Percentiles rank a stretch among this genome's conserved stretches.
Conservation (phyloP, 92 coral and sea anemone species). For the Actinostola sp. region DNA sequence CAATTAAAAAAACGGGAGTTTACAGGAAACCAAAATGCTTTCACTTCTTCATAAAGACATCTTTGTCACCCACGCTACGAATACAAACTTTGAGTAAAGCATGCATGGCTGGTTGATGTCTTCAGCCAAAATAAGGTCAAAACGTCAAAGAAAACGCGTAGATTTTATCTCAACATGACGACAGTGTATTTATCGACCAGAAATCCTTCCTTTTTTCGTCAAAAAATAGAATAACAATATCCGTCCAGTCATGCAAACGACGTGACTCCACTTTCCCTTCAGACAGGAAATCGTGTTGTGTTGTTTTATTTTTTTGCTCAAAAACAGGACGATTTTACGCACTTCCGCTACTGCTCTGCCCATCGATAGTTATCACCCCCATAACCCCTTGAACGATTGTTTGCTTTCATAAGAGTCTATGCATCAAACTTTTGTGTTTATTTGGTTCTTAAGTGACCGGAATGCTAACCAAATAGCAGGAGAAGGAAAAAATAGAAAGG, state of each 20-base stretch:
- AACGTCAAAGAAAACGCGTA: conserved; percentile 4
- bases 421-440: neutral
- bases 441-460: neutral
- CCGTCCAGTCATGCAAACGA: neutral
- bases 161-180: conserved; percentile 13
- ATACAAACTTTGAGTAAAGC: neutral
- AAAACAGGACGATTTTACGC: neutral
- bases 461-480: neutral
- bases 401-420: neutral
- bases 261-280: conserved; percentile 9
- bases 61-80: conserved; percentile 25
- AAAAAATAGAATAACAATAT: neutral
- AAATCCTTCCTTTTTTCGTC: neutral
- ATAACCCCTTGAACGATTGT: neutral
- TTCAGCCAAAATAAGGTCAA: conserved; percentile 26
- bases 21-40: neutral
- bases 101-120: conserved; percentile 16
- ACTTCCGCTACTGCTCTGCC: too few species aligned
- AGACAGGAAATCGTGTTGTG: too few species aligned
- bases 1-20: neutral
- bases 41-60: neutral
- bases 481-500: neutral
- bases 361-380: too few species aligned
- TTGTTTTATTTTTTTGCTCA: neutral
- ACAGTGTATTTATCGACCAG: neutral